Percentiles rank a stretch among this genome's conserved stretches.
phyloP scores from a whole-genome alignment of 2,113 vertebrate species.

The Melanerpes aurifrons region DNA sequence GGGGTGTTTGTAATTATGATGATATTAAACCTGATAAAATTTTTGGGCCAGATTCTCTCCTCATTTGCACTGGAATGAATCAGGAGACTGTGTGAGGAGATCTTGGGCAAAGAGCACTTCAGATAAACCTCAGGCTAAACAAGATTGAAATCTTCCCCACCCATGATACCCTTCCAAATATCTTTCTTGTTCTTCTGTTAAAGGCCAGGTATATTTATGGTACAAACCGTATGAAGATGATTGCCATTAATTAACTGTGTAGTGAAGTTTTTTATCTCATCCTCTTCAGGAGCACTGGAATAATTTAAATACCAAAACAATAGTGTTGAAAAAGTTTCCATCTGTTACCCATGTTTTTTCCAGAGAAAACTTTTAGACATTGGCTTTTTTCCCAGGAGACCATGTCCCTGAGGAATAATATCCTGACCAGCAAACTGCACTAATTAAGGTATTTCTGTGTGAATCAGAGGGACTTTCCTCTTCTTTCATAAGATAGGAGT shows the following conservation, averaged over 20 bases:
- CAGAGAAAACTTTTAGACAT: background rate
- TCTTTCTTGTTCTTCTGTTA: constrained; percentile 15
- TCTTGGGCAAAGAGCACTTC: constrained; percentile 22
- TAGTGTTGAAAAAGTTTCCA: background rate
- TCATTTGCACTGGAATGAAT: constrained; percentile 28
- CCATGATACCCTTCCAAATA: constrained; percentile 33
- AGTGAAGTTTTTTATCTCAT: constrained; percentile 43
- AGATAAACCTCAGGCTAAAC: constrained; percentile 61
- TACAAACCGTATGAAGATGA: constrained; percentile 30
- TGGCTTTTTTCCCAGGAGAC: constrained; percentile 44
- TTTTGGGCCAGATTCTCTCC: constrained; percentile 17
- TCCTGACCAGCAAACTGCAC: background rate
- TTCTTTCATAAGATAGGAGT: constrained; percentile 43
- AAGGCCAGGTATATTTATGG: constrained; percentile 51
- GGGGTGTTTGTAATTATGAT: constrained; percentile 30
- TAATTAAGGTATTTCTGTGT: constrained; percentile 53
- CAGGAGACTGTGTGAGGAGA: constrained; percentile 22
- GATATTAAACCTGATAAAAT: constrained; percentile 61
- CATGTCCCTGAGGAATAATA: background rate
- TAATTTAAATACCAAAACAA: background rate
- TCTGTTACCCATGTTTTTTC: constrained; percentile 28
- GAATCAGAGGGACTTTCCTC: constrained; percentile 67
- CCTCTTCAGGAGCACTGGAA: background rate
- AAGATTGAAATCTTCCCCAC: constrained; percentile 48
- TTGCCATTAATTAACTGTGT: constrained; percentile 11